These are phyloP conservation scores for Pachycephala philippinensis DNA, from an alignment of 2,113 vertebrate genomes.

Conservation along the genomic window DNA sequence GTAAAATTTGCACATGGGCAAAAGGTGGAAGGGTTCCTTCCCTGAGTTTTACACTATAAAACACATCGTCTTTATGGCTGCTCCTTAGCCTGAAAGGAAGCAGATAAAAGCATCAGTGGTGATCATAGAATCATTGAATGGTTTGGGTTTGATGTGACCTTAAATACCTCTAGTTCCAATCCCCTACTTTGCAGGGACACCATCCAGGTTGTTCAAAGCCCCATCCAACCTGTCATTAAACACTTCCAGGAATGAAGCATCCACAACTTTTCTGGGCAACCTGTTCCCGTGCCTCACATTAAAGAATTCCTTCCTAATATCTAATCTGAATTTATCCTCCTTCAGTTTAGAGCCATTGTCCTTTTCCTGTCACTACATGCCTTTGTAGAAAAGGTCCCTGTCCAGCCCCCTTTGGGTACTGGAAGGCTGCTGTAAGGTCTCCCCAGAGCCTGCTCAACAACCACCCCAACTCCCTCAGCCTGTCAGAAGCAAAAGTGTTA, in stretches of 20 bases:
- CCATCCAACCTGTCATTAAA: neutral
- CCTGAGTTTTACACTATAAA: neutral
- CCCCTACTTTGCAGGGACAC: neutral
- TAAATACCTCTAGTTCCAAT: neutral
- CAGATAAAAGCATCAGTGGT: neutral
- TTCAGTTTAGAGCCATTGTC: neutral
- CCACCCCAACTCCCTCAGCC: neutral
- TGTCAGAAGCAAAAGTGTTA: neutral
- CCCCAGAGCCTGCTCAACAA: neutral
- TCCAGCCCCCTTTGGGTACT: neutral
- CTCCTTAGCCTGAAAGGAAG: neutral
- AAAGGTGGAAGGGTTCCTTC: neutral
- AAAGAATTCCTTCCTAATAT: neutral
- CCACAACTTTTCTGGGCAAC: neutral
- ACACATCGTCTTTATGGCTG: neutral
- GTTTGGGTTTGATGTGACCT: neutral
- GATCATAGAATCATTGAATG: neutral
- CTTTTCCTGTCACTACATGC: neutral
- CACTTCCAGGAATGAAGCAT: neutral
- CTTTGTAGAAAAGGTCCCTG: neutral
- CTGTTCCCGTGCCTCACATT: neutral
- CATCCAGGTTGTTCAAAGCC: neutral
- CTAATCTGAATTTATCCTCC: neutral
- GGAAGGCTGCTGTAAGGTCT: neutral
- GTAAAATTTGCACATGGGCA: neutral